phyloP scores from a whole-genome alignment of 2,888 invertebrate species.

The Mamestra brassicae region DNA sequence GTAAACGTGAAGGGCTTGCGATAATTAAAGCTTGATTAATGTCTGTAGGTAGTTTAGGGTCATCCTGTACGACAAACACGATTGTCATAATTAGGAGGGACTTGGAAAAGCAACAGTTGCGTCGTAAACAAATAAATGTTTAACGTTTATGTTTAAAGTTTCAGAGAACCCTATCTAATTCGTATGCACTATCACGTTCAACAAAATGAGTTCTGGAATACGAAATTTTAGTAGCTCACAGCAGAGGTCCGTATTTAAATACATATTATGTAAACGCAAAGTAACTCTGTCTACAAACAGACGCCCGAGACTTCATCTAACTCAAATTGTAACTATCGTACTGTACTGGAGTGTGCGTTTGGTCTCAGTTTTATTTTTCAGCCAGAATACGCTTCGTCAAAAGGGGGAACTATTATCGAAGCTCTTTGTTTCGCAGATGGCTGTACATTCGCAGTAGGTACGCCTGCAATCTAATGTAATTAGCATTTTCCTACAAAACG shows the following conservation, averaged over 20 bases:
- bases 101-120: constrained; percentile 42
- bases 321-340: constrained; percentile 21
- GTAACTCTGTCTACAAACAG: constrained; percentile 3
- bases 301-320: background rate
- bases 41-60: constrained; percentile 53
- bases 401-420: constrained; percentile 8
- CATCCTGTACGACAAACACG: constrained; percentile 52
- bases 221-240: constrained; percentile 8
- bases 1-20: constrained; percentile 67
- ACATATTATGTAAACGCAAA: constrained; percentile 20
- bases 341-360: constrained; percentile 3
- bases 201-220: background rate
- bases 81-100: constrained; percentile 52
- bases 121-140: constrained; percentile 18
- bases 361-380: background rate
- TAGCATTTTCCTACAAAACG: constrained; percentile 23
- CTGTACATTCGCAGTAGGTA: constrained; percentile 13
- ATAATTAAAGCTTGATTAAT: constrained; percentile 73
- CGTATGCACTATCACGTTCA: constrained; percentile 44
- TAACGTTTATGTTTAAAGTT: constrained; percentile 25
- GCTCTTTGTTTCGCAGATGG: constrained; percentile 38
- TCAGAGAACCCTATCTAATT: constrained; percentile 29
- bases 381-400: constrained; percentile 15
- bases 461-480: constrained; percentile 19
- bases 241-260: constrained; percentile 11